Evolutionary conservation across 2,113 vertebrate species (phyloP), one percentile per base, ranked within the genome.

Genomic region (Pachypanchax playfairii): DNA sequence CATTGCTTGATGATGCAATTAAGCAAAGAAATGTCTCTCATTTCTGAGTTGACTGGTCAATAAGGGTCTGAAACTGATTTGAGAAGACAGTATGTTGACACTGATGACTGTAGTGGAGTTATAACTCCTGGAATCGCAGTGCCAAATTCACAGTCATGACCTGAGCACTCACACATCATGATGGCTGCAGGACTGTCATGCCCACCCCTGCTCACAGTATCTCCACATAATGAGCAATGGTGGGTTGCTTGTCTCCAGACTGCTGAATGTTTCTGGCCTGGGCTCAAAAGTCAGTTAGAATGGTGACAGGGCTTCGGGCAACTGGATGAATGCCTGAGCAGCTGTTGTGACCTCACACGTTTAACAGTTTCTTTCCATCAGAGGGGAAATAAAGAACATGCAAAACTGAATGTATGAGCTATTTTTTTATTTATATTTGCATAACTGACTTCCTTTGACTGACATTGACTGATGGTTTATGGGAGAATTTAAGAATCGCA

Each of bases 71-170:
- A 60, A 28, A 58, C 44, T 54, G 61, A 83, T 79, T 22, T 22
- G 59, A 75, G 46, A 1, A 15, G 81, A 79, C 86, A 72, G 61
- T 33, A 3, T 75, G 64, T 75, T 65, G 82, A 85, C 77, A 73
- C 71, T 73, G 79, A 78, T 76, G 79, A 76, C 75, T 75, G 62
- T 18, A 20, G 65, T 24, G 8, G 65, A 86, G 79, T 60, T 60
- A 43, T 38, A 50, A 52, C 80, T 75, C 14, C 29, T 38, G 50
- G 68, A 70, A 70, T 50, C 49, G 57, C 54, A 33, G n/a, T 35
- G 71, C 39, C 75, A 70, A 61, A 79, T 84, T 77, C 61, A 72
- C 44, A 73, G 80, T 80, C 70, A 48, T 77, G 84, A 80, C 79
- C 79, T 47, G 69, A 57, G 47, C 59, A 43, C 47, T 58, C 70